phyloP scores from a whole-genome alignment of 2,113 vertebrate species.

The Hyaena hyaena region DNA sequence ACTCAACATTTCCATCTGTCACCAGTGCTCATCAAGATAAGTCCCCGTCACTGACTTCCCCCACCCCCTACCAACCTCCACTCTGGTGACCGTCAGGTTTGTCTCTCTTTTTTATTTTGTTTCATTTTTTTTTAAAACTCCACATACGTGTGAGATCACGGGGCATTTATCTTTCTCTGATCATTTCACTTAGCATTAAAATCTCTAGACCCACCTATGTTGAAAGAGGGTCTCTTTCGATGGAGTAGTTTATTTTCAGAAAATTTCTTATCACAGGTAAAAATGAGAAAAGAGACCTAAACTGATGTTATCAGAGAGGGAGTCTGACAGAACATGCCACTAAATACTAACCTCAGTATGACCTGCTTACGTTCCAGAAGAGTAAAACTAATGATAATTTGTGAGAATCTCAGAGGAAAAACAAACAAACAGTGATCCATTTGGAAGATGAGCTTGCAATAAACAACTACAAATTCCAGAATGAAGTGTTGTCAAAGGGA shows the following conservation, averaged over 20 bases:
- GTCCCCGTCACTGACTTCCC: background rate
- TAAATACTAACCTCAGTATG: background rate
- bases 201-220: background rate
- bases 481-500: background rate
- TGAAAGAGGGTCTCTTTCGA: background rate
- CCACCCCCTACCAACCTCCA: background rate
- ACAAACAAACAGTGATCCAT: background rate
- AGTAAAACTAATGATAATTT: background rate
- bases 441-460: background rate
- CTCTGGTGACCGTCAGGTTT: background rate
- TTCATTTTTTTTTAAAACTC: background rate
- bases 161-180: background rate
- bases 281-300: background rate
- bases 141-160: background rate
- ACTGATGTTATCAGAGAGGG: background rate
- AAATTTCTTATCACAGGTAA: slow-evolving; percentile 3
- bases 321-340: background rate
- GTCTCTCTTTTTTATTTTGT: background rate
- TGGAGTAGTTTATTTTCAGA: background rate
- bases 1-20: background rate
- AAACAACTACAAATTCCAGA: background rate
- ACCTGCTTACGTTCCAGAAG: background rate
- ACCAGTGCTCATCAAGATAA: background rate
- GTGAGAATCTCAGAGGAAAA: background rate
- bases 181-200: background rate